Percentiles rank a stretch among this genome's conserved stretches.
Conservation (phyloP, 2,113 vertebrate species). For the Catharus minimus region DNA sequence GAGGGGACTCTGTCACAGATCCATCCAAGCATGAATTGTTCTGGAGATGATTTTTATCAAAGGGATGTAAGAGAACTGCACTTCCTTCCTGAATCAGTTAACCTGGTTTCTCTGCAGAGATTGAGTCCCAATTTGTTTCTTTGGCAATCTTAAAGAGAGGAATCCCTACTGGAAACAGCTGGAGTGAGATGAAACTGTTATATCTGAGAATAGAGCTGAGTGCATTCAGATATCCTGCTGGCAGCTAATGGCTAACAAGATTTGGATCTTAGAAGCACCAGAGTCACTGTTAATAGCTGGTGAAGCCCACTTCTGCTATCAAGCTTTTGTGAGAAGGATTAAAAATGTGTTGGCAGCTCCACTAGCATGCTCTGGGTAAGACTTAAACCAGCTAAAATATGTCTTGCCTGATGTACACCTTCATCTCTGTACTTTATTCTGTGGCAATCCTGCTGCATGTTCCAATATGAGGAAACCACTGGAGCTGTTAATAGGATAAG, state of each 20-base stretch:
- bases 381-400: not conserved
- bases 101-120: conserved; percentile 33
- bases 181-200: conserved; percentile 23
- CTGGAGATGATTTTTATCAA: conserved; percentile 35
- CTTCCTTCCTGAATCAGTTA: conserved; percentile 30
- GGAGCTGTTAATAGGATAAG: conserved; percentile 1
- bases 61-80: not conserved
- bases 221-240: conserved; percentile 30
- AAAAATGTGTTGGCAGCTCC: not conserved
- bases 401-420: not conserved
- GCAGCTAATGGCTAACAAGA: conserved; percentile 34
- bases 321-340: not conserved
- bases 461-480: not conserved
- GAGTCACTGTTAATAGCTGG: conserved; percentile 5
- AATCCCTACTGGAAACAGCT: conserved; percentile 43
- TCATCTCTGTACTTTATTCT: not conserved
- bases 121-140: conserved; percentile 9
- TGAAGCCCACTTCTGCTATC: conserved; percentile 25
- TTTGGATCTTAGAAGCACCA: conserved; percentile 9
- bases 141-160: conserved; percentile 1
- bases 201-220: conserved; percentile 1
- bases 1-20: conserved; percentile 18
- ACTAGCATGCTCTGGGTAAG: not conserved
- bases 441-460: not conserved
- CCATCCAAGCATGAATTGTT: conserved; percentile 27